These are phyloP conservation scores for Conchocele bisecta DNA, from an alignment of 2,888 invertebrate species.

Conservation along the genomic window DNA sequence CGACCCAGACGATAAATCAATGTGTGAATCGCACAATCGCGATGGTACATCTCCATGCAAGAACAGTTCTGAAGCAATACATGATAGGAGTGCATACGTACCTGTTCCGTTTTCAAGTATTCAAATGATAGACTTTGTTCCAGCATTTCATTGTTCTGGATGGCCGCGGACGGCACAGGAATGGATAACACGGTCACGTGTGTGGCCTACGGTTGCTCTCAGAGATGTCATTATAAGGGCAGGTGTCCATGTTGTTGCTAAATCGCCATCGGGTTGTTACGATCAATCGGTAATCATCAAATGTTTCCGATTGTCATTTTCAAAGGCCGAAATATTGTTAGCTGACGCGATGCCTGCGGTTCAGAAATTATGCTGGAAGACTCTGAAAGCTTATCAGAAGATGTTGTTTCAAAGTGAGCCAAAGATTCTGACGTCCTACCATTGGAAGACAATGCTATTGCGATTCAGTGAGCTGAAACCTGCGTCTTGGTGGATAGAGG, in stretches of 20 bases:
- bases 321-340: constrained; percentile 2
- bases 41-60: too few relatives aligned
- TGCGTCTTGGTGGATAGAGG: constrained; percentile 13
- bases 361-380: constrained; percentile 21
- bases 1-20: too few relatives aligned
- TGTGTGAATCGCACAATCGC: too few relatives aligned
- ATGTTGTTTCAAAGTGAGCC: constrained; percentile 14
- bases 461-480: constrained; percentile 23
- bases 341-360: constrained; percentile 11
- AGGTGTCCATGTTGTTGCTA: too few relatives aligned
- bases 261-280: too few relatives aligned
- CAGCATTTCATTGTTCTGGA: constrained; percentile 13
- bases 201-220: constrained; percentile 45
- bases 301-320: too few relatives aligned
- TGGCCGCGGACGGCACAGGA: constrained; percentile 35
- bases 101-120: too few relatives aligned
- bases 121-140: constrained; percentile 31
- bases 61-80: too few relatives aligned
- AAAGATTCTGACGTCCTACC: constrained; percentile 29
- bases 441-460: constrained; percentile 35
- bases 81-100: too few relatives aligned
- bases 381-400: constrained; percentile 38
- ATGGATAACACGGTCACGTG: constrained; percentile 21
- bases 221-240: too few relatives aligned
- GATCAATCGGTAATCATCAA: too few relatives aligned